Percentiles rank a stretch among this genome's conserved stretches.
phyloP scores from a whole-genome alignment of 2,888 invertebrate species.

The Sericinus montela region DNA sequence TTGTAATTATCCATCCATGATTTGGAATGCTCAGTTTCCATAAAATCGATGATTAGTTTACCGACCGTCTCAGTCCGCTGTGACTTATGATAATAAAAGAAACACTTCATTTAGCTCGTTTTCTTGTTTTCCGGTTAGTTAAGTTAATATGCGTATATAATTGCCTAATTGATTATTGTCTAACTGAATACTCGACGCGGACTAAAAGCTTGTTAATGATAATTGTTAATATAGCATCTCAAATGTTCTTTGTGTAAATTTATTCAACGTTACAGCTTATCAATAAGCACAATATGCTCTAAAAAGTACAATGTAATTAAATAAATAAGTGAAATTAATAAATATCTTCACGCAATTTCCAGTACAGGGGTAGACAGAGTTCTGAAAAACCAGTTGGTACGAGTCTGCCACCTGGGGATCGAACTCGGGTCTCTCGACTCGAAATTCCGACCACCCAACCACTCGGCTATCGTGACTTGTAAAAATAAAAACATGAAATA shows the following conservation, averaged over 20 bases:
- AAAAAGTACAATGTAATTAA: too few species aligned
- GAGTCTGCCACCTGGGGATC: too few species aligned
- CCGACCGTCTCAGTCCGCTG: slow-evolving; percentile 7
- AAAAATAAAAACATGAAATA: too few species aligned
- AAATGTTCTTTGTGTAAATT: not conserved
- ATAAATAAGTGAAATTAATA: too few species aligned
- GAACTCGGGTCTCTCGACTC: too few species aligned
- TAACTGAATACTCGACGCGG: slow-evolving; percentile 3
- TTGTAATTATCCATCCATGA: slow-evolving; percentile 2
- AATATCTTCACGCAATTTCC: too few species aligned
- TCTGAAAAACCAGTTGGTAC: too few species aligned
- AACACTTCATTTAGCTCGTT: slow-evolving; percentile 13
- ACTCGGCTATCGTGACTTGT: too few species aligned
- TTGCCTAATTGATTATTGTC: slow-evolving; percentile 11
- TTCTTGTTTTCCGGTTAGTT: slow-evolving; percentile 10
- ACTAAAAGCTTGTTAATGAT: slow-evolving; percentile 6
- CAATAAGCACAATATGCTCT: too few species aligned
- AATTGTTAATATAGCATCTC: slow-evolving; percentile 4
- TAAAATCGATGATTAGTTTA: slow-evolving; percentile 3
- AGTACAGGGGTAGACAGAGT: too few species aligned
- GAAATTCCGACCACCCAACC: too few species aligned
- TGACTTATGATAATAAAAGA: slow-evolving; percentile 11
- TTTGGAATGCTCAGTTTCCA: slow-evolving; percentile 15
- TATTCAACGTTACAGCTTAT: too few species aligned
- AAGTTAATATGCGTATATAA: slow-evolving; percentile 11